Evolutionary conservation across 2,113 vertebrate species (phyloP).

Genomic region (Nanger granti): DNA sequence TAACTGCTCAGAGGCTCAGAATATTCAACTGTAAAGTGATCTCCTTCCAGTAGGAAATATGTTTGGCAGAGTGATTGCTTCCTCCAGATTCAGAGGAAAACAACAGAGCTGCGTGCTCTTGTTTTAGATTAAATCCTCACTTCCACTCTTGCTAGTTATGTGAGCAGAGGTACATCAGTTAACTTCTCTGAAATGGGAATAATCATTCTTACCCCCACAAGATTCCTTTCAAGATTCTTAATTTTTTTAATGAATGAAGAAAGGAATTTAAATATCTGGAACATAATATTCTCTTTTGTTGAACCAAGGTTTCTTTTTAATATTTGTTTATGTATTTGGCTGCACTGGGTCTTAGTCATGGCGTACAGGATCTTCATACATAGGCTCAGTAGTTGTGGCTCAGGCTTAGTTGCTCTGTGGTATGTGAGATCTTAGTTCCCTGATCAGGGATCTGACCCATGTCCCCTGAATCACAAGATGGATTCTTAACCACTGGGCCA

Average conservation of each 20-base stretch:
- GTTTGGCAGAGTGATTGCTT: slow-evolving; percentile 39
- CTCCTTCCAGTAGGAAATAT: slow-evolving; percentile 40
- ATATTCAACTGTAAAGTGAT: slow-evolving; percentile 55
- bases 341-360: background rate
- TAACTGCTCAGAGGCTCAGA: slow-evolving; percentile 26
- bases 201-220: background rate
- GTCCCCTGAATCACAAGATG: background rate
- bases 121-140: slow-evolving; percentile 6
- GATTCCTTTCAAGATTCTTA: background rate
- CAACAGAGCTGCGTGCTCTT: background rate
- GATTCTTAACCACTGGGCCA: background rate
- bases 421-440: background rate
- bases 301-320: background rate
- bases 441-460: background rate
- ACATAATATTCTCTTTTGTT: background rate
- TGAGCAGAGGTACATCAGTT: background rate
- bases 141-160: background rate
- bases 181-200: background rate
- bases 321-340: background rate
- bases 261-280: background rate
- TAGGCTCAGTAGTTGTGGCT: background rate
- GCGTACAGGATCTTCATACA: background rate
- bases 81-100: slow-evolving; percentile 21
- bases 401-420: background rate
- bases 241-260: background rate